Base-by-base conservation (phyloP, 2,797 vertebrate genomes). In the Bradypus variegatus region DNA sequence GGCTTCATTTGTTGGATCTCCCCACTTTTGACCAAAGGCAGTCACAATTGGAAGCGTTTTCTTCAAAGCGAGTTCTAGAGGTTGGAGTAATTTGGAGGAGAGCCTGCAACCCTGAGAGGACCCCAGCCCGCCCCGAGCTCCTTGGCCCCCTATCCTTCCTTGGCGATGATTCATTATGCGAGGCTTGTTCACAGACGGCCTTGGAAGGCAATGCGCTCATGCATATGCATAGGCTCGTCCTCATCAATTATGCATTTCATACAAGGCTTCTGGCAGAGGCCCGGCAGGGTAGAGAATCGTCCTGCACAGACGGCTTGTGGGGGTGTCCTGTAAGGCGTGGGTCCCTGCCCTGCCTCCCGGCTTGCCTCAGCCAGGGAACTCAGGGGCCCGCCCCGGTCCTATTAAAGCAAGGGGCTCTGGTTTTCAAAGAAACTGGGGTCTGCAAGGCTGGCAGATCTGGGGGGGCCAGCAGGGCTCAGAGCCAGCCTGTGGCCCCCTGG, bases 221-320 rank as follows among this genome's bases (percentile, higher is more conserved):
- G 87, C 95, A 95, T 96, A 93, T 96, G 91, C 93, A 95, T 64
- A 21, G 27, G 33, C 62, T 41, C 86, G 15, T 38, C 31, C 60
- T 94, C 86, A 96, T 96, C 90, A 95, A 97, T 97, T 93, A 96
- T 97, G 95, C 94, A 95, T 96, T 91, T 80, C 78, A 38, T 18
- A 38, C 2, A 50, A 86, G 91, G 1, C 88, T 94, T 97, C 91
- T 95, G 78, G 11, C 14, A 14, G 93, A 93, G 95, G 79, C 75
- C 70, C 73, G 84, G 91, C 92, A 88, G 75, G 84, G 21, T 82
- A 27, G 58, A 94, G 89, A 72, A 77, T 41, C 19, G 87, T 55
- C 73, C 19, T 31, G 31, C 9, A 84, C 86, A 89, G 91, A 92
- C 93, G 91, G 91, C 62, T 69, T 31, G 78, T 86, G n/a, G 41